Percentiles rank a stretch among this genome's conserved stretches.
Conservation (phyloP, 2,797 vertebrate species). For the Eurystomus glaucurus region DNA sequence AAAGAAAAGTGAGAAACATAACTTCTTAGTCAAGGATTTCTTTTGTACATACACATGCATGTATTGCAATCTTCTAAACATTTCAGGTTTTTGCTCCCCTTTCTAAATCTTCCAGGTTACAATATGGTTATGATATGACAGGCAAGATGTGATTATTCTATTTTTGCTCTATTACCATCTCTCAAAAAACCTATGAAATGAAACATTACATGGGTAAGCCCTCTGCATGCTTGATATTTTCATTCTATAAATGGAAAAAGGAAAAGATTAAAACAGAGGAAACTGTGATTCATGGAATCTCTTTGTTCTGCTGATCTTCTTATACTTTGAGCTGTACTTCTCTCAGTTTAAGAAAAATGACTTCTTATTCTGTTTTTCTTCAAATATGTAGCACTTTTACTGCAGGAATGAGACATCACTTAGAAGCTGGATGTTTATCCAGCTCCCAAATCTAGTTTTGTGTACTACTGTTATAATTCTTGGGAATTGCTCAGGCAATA, state of each 20-base stretch:
- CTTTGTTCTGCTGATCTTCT: slow-evolving; percentile 59
- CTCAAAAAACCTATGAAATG: background rate
- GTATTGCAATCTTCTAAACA: background rate
- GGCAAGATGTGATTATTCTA: background rate
- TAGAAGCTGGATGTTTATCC: background rate
- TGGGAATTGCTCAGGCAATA: background rate
- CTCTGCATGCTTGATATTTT: slow-evolving; percentile 66
- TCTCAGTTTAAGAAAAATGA: slow-evolving; percentile 53
- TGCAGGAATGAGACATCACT: slow-evolving; percentile 5
- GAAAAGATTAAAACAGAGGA: slow-evolving; percentile 43
- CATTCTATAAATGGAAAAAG: slow-evolving; percentile 36
- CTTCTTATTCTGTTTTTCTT: background rate
- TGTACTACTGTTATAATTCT: background rate
- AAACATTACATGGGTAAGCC: slow-evolving; percentile 44
- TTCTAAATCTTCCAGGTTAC: slow-evolving; percentile 13
- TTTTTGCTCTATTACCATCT: slow-evolving; percentile 38
- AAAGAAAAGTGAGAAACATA: background rate
- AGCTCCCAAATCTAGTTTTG: background rate
- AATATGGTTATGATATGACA: background rate
- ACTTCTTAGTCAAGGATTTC: background rate
- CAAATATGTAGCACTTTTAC: slow-evolving; percentile 30
- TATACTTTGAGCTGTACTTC: slow-evolving; percentile 28
- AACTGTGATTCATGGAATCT: slow-evolving; percentile 53
- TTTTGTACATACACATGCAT: background rate
- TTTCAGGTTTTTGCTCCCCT: background rate